These are phyloP conservation scores for Sebastes oblongus DNA, from an alignment of 2,797 vertebrate genomes.

Conservation along the genomic window DNA sequence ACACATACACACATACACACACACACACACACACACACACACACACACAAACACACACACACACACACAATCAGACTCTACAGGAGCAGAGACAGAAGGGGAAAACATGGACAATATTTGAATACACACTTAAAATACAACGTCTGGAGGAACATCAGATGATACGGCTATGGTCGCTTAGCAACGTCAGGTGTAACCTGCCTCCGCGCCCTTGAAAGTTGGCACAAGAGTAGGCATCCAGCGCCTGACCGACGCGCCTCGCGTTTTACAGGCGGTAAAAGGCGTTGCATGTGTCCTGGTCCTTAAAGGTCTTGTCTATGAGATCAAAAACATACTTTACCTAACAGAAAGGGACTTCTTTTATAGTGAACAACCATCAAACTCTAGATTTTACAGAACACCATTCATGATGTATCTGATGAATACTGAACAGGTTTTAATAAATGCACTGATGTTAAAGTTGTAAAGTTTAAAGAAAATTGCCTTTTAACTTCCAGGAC, in stretches of 20 bases:
- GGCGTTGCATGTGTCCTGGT: too few species aligned
- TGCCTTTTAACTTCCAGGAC: background rate
- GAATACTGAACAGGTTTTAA: background rate
- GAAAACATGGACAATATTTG: too few species aligned
- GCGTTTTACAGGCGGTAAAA: too few species aligned
- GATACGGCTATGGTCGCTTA: too few species aligned
- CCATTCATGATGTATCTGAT: background rate
- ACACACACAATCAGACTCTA: background rate
- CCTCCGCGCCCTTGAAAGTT: too few species aligned
- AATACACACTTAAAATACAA: too few species aligned
- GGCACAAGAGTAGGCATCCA: too few species aligned
- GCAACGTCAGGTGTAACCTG: too few species aligned
- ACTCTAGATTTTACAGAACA: background rate
- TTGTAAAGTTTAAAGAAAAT: background rate
- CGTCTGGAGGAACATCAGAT: too few species aligned
- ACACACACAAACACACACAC: background rate
- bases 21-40: background rate
- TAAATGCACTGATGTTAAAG: constrained; percentile 3
- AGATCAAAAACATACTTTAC: constrained; percentile 12
- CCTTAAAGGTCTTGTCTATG: background rate
- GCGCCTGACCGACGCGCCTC: too few species aligned
- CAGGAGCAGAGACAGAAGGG: too few species aligned
- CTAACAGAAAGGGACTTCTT: background rate
- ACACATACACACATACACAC: background rate
- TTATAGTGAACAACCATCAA: background rate